Base-by-base conservation (phyloP, 35 echinoderm and acorn worm species). In the Eucidaris tribuloides region DNA sequence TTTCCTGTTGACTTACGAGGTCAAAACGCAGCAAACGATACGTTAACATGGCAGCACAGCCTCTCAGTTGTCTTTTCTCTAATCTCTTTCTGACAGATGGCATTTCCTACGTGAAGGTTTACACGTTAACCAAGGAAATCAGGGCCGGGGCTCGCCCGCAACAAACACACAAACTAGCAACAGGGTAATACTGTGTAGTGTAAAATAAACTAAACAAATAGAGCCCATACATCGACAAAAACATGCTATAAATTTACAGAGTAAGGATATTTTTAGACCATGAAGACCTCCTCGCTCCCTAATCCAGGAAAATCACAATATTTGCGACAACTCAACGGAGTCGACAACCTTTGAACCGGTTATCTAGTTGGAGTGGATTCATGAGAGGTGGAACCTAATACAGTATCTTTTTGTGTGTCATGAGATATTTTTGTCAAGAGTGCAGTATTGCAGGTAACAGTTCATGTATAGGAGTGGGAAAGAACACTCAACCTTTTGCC, bases 181-280 rank as follows among this genome's bases (percentile, higher is more conserved):
- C 37, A 36, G 35, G 14, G 68, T 40, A 33, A 74, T 40, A 24
- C 24, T 40, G 41, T 74, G 33, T 74, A 33, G 44, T 13, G 35
- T 7, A 38, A 74, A 74, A 74, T 74, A 42, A 74, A n/a, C 68
- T 44, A 42, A 33, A 27, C 37, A 27, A 5, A 74, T 74, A 33
- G 24, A 74, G 44, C 35, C n/a, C 22, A 37, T 64, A 34, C 61
- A 64, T 34, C 61, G 56, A 59, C 56, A 20, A 19, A 64, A 27
- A 27, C 9, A 34, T 27, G 37, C 30, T 11, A 34, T 9, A 27
- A 15, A 64, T 34, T 27, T 64, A 34, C 61, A 44, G 38, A 9
- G n/a, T n/a, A n/a, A n/a, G 37, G 38, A 19, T 74, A 74, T 74
- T 74, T 74, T 74, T 74, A 74, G 68, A n/a, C 35, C 34, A 44